Evolutionary conservation across 2,797 vertebrate genomes (phyloP).

Genomic region (Scyliorhinus canicula): DNA sequence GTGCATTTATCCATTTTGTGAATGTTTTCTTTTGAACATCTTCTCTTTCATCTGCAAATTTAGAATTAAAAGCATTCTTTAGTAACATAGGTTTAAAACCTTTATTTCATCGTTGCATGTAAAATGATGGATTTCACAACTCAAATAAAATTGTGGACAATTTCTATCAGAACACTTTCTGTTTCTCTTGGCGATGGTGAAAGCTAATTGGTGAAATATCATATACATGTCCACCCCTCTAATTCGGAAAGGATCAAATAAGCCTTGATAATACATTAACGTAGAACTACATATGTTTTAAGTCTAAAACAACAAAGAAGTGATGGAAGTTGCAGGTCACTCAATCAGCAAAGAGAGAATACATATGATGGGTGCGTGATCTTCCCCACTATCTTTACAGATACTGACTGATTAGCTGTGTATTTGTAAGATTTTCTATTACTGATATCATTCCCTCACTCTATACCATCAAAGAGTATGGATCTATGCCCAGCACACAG

Average conservation of each 20-base stretch:
- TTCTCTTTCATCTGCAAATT: conserved; percentile 87
- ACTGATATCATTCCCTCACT: neutral
- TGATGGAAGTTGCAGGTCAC: neutral
- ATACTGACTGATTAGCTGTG: neutral
- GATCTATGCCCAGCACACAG: neutral
- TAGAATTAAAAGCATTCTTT: conserved; percentile 42
- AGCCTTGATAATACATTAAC: neutral
- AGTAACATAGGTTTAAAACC: neutral
- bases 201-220: neutral
- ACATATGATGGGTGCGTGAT: neutral
- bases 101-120: neutral
- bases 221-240: neutral
- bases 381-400: neutral
- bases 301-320: neutral
- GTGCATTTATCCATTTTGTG: conserved; percentile 98
- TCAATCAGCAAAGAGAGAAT: neutral
- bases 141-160: conserved; percentile 12
- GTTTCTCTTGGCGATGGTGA: neutral
- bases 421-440: neutral
- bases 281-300: neutral
- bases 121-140: neutral
- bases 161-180: neutral
- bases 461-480: neutral
- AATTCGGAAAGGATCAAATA: neutral
- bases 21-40: conserved; percentile 99